These are phyloP conservation scores for Salminus brasiliensis DNA, from an alignment of 2,113 vertebrate species.

Conservation along the genomic window DNA sequence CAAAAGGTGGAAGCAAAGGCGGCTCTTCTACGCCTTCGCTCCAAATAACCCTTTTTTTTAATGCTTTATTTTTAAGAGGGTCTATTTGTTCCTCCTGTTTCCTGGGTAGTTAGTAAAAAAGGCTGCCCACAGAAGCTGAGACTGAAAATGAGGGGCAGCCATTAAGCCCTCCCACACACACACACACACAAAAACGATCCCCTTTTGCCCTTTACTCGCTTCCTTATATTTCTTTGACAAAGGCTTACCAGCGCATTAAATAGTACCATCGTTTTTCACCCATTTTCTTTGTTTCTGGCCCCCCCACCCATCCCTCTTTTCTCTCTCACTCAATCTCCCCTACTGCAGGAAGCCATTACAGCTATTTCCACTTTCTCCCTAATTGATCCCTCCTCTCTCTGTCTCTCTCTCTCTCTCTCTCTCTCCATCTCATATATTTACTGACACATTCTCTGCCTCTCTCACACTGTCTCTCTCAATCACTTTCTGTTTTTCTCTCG, in stretches of 20 bases:
- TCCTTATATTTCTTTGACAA: slow-evolving; percentile 51
- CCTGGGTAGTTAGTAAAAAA: slow-evolving; percentile 4
- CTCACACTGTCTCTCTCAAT: too few relatives aligned
- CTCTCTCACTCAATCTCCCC: slow-evolving; percentile 45
- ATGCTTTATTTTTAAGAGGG: background rate
- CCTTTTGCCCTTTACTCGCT: slow-evolving; percentile 13
- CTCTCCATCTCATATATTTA: slow-evolving; percentile 12
- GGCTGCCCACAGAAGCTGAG: background rate
- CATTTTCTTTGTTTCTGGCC: slow-evolving; percentile 49
- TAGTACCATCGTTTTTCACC: slow-evolving; percentile 52
- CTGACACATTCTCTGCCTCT: too few relatives aligned
- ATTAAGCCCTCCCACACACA: slow-evolving; percentile 45
- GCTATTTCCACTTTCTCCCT: slow-evolving; percentile 52
- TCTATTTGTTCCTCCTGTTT: background rate
- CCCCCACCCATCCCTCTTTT: slow-evolving; percentile 31
- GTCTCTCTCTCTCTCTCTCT: background rate
- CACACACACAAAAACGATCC: slow-evolving; percentile 29
- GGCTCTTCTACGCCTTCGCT: too few relatives aligned
- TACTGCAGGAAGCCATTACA: slow-evolving; percentile 57
- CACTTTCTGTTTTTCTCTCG: too few relatives aligned
- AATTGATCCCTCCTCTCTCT: slow-evolving; percentile 44
- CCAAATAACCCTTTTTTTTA: background rate
- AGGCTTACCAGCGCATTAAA: slow-evolving; percentile 51
- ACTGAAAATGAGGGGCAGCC: slow-evolving; percentile 14
- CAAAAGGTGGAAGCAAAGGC: too few relatives aligned